Evolutionary conservation across 2,113 vertebrate genomes (phyloP).

Genomic region (Lichenostomus cassidix): DNA sequence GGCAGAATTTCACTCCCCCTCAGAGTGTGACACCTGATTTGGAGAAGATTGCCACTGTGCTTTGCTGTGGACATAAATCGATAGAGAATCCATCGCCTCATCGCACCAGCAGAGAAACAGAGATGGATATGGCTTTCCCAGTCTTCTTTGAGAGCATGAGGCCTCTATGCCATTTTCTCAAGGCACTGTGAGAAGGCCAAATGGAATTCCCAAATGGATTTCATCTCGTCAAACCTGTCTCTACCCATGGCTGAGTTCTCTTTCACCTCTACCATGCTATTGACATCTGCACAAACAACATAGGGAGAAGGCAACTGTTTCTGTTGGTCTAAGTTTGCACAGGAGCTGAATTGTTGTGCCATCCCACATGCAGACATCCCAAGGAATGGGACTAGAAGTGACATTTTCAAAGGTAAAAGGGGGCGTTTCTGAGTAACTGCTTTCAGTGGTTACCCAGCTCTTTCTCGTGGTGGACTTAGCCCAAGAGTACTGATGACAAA

Average conservation of each 20-base stretch:
- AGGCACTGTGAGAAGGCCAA: neutral
- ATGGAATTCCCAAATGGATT: neutral
- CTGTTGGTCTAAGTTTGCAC: neutral
- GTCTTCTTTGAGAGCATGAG: neutral
- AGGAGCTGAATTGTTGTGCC: neutral
- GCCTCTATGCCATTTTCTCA: neutral
- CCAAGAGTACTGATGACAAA: neutral
- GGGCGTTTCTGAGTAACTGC: accelerated
- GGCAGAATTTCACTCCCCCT: neutral
- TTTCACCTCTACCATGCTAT: neutral
- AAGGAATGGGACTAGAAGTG: neutral
- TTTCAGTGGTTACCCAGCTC: neutral
- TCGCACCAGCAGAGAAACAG: neutral
- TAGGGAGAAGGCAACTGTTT: neutral
- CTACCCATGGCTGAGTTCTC: neutral
- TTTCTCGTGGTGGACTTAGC: neutral
- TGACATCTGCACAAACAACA: neutral
- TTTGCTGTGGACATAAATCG: neutral
- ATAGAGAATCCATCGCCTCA: neutral
- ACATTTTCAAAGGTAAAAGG: neutral
- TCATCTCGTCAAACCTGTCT: neutral
- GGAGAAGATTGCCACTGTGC: neutral
- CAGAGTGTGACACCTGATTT: neutral
- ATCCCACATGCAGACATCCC: neutral
- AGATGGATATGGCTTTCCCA: neutral